Conservation (phyloP, 2,888 invertebrate genomes). For the Agonopterix subpropinquella region DNA sequence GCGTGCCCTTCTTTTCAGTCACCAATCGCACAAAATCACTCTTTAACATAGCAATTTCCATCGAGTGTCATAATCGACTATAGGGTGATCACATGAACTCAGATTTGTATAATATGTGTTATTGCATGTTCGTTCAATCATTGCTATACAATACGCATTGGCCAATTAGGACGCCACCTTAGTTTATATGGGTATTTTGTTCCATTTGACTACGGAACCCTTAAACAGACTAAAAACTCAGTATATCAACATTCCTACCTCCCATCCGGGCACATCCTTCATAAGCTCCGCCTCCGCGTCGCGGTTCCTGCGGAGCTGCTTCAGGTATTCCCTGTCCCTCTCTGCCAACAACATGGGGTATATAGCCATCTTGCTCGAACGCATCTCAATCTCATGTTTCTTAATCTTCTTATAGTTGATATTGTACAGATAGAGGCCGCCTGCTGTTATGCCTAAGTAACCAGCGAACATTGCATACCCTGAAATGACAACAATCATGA, state of each 20-base stretch:
- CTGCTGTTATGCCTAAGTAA: slow-evolving; percentile 75
- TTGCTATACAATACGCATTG: too few relatives aligned
- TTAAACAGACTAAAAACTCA: too few relatives aligned
- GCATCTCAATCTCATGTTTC: slow-evolving; percentile 81
- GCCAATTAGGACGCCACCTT: too few relatives aligned
- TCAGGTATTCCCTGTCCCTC: slow-evolving; percentile 88
- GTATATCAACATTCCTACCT: slow-evolving; percentile 50
- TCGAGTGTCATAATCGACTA: too few relatives aligned
- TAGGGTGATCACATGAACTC: too few relatives aligned
- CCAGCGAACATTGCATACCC: slow-evolving; percentile 79
- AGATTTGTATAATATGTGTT: too few relatives aligned
- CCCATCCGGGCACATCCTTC: slow-evolving; percentile 94
- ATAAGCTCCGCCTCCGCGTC: slow-evolving; percentile 91
- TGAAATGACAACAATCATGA: slow-evolving; percentile 24
- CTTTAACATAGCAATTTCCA: too few relatives aligned
- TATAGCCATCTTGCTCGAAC: slow-evolving; percentile 85
- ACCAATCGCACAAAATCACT: too few relatives aligned
- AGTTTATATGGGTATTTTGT: too few relatives aligned
- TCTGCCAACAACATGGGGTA: slow-evolving; percentile 88
- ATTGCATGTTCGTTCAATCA: too few relatives aligned
- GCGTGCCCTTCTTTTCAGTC: too few relatives aligned
- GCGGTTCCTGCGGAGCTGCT: slow-evolving; percentile 85
- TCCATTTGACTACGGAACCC: too few relatives aligned
- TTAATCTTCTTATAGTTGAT: slow-evolving; percentile 69
- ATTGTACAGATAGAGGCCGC: slow-evolving; percentile 75